Percentiles rank a stretch among this genome's conserved stretches.
Conservation (phyloP, 2,113 vertebrate genomes). For the Catharus fuscescens region DNA sequence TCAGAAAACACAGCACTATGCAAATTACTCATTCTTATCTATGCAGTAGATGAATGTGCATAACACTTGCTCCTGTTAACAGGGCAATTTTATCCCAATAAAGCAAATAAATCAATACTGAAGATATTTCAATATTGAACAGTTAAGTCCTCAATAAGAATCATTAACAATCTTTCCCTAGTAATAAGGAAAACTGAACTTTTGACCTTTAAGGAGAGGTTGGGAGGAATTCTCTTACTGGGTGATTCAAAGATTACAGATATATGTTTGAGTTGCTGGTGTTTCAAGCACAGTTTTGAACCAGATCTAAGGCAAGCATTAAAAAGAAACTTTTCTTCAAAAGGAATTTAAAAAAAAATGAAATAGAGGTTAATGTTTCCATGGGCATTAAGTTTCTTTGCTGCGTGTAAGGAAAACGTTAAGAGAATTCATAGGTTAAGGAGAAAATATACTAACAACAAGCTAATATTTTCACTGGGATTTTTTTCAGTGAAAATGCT, state of each 20-base stretch:
- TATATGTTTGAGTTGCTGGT: neutral
- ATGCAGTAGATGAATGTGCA: neutral
- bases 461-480: neutral
- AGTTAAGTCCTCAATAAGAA: neutral
- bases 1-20: neutral
- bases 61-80: neutral
- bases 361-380: neutral
- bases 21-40: neutral
- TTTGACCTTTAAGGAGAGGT: neutral
- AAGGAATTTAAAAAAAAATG: rapidly evolving
- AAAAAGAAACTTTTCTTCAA: neutral
- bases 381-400: neutral
- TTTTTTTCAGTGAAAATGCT: neutral
- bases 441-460: neutral
- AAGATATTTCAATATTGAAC: neutral
- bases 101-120: neutral
- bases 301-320: neutral
- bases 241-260: neutral
- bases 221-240: neutral
- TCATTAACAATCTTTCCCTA: neutral
- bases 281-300: neutral
- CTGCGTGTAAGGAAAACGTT: rapidly evolving
- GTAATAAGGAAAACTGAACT: neutral
- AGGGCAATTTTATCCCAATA: neutral
- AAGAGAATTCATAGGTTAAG: neutral